These are phyloP conservation scores for Drosophila nasuta DNA, from an alignment of 1,140 invertebrate genomes.

Conservation along the genomic window DNA sequence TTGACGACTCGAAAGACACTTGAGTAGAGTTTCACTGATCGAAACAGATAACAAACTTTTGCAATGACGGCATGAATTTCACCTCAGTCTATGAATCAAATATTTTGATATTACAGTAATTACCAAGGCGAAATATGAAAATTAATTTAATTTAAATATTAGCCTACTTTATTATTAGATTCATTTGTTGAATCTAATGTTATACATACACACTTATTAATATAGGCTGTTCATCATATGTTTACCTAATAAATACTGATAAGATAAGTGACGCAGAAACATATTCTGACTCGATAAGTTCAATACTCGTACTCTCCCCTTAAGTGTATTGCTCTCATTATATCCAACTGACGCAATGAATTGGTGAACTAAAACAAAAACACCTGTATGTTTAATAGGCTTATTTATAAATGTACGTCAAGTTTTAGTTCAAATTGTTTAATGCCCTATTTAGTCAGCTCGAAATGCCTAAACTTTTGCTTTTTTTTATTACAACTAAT, in stretches of 20 bases:
- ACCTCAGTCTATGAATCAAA: not conserved
- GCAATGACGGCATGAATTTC: slow-evolving; percentile 8
- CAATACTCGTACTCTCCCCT: not conserved
- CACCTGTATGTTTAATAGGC: slow-evolving; percentile 12
- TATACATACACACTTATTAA: not conserved
- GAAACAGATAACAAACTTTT: slow-evolving; percentile 11
- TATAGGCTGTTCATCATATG: not conserved
- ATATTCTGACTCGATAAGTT: not conserved
- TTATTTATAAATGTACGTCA: slow-evolving; percentile 2
- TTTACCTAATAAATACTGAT: not conserved
- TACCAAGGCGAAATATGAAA: not conserved
- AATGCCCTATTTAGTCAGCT: slow-evolving; percentile 1
- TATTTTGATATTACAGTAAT: not conserved
- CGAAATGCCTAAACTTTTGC: too few relatives aligned
- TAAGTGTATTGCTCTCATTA: slow-evolving; percentile 10
- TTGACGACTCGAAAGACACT: not conserved
- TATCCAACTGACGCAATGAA: slow-evolving; percentile 18
- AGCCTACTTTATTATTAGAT: not conserved
- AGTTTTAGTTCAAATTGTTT: not conserved
- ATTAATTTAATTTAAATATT: not conserved
- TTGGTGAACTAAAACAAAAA: slow-evolving; percentile 14
- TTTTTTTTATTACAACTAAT: not conserved
- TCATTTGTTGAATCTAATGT: not conserved
- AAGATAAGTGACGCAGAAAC: slow-evolving; percentile 6
- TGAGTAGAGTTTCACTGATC: not conserved